Conservation (phyloP, 2,797 vertebrate genomes). For the Glossophaga mutica region DNA sequence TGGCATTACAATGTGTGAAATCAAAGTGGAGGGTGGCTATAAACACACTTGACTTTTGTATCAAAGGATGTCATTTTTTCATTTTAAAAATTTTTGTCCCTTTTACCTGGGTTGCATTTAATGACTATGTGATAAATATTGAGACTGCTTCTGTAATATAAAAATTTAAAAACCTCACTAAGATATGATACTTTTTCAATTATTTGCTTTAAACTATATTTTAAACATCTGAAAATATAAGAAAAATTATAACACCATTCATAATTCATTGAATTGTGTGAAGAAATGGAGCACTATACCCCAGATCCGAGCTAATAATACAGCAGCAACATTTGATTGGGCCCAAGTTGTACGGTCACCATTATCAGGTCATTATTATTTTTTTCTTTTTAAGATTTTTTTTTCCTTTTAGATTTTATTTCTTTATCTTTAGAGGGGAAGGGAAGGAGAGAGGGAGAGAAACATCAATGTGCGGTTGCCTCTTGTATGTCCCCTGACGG, state of each 20-base stretch:
- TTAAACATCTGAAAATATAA: neutral
- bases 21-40: no score
- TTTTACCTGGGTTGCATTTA: neutral
- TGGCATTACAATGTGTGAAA: neutral
- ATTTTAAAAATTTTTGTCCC: neutral
- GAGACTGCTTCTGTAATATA: neutral
- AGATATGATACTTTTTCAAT: neutral
- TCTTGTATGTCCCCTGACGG: no score
- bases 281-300: neutral
- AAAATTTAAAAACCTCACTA: neutral
- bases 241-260: neutral
- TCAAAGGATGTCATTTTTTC: neutral
- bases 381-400: no score
- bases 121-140: neutral
- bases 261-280: neutral
- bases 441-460: no score
- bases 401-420: no score
- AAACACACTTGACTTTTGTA: neutral
- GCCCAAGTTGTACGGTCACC: neutral
- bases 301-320: neutral
- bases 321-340: neutral
- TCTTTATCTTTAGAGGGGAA: no score
- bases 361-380: neutral
- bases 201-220: neutral
- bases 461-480: no score